Base-by-base conservation (phyloP, 2,797 vertebrate species). In the Limnodromus scolopaceus region DNA sequence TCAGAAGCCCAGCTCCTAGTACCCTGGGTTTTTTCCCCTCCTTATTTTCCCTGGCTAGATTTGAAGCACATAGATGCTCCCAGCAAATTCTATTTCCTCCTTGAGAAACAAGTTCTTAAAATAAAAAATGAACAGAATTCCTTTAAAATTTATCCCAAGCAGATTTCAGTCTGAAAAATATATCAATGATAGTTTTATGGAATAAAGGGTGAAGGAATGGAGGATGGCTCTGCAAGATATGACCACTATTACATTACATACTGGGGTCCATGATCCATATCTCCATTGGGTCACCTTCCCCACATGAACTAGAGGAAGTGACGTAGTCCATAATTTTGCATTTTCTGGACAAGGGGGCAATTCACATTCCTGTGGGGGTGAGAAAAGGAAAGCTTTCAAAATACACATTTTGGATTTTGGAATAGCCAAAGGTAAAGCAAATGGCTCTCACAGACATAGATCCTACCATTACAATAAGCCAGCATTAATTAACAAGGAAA, bases 231-330 rank as follows among this genome's bases (percentile, higher is more conserved):
- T 48, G 32, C 15, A 63, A 88, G 14, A n/a, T 46, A 17, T 39
- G 39, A 65, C 23, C 79, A 28, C 28, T 79, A 39, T 36, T 78
- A 68, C 81, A 43, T 95, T 97, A 98, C 99, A 98, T 98, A 99
- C 99, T 82, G 98, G 98, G 5, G 99, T 99, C 99, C 99, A 99
- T 64, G 99, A 99, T 77, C 99, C 99, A 6, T 98, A 99, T 99
- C 99, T 98, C 99, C 99, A 99, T 60, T 99, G 99, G 30, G 98
- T 98, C 75, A 94, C 92, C 71, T 98, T 98, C 78, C 98, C 98
- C 45, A 96, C 87, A 4, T 97, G 97, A 97, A 97, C 95, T 68
- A 97, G 89, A 54, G 99, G 98, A 84, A 98, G 97, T 12, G 98
- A 97, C 22, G 99, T 99, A 95, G 98, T 98, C 80, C 98, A 97